These are phyloP conservation scores for Aphidius gifuensis DNA, from an alignment of 1,140 invertebrate genomes.

Conservation along the genomic window DNA sequence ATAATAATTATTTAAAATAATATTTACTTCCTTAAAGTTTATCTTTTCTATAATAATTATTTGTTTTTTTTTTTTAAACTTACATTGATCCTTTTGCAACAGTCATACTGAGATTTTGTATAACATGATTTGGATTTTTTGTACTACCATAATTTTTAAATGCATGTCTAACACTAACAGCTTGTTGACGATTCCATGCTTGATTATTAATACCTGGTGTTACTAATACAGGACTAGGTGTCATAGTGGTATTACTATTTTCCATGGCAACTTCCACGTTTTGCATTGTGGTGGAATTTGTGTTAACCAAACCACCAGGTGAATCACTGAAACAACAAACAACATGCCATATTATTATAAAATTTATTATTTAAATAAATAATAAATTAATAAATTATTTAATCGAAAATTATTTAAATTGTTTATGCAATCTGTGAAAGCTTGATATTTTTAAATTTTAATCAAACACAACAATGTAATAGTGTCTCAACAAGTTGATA, in stretches of 20 bases:
- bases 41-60: background rate
- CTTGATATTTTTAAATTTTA: too few relatives aligned
- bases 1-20: too few relatives aligned
- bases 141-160: slow-evolving; percentile 85
- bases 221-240: slow-evolving; percentile 37
- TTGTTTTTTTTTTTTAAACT: slow-evolving; percentile 45
- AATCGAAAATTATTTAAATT: too few relatives aligned
- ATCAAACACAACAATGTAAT: too few relatives aligned
- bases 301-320: slow-evolving; percentile 30
- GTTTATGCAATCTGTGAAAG: too few relatives aligned
- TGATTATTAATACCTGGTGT: slow-evolving; percentile 48
- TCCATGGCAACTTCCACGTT: slow-evolving; percentile 36
- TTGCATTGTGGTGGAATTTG: slow-evolving; percentile 32
- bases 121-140: slow-evolving; percentile 76
- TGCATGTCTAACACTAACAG: slow-evolving; percentile 78
- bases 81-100: slow-evolving; percentile 89
- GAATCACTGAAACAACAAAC: slow-evolving; percentile 33
- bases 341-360: background rate
- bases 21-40: too few relatives aligned
- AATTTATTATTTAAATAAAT: too few relatives aligned
- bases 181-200: slow-evolving; percentile 67
- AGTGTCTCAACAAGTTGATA: too few relatives aligned
- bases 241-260: slow-evolving; percentile 26
- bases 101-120: slow-evolving; percentile 85
- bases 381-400: too few relatives aligned